Evolutionary conservation across 2,797 vertebrate species (phyloP).

Genomic region (Sternarchorhynchus goeldii): DNA sequence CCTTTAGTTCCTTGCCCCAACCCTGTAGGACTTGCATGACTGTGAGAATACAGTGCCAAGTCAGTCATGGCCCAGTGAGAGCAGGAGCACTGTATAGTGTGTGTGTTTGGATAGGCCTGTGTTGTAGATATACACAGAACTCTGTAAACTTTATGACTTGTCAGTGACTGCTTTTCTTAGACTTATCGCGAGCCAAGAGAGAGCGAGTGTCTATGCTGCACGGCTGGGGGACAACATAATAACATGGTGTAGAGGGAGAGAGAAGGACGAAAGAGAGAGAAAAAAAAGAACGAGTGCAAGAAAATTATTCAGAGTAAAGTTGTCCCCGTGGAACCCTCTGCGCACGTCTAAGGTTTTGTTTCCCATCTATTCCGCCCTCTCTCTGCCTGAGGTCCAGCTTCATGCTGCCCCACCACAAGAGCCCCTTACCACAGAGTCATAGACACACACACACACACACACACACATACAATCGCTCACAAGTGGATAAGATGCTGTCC

Average conservation of each 20-base stretch:
- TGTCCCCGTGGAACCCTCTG: constrained; percentile 44
- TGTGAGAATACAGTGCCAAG: constrained; percentile 10
- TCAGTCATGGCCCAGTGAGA: constrained; percentile 10
- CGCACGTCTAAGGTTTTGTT: constrained; percentile 63
- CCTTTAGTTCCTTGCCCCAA: constrained; percentile 18
- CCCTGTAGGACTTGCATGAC: constrained; percentile 30
- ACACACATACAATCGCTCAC: constrained; percentile 12
- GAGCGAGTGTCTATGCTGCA: constrained; percentile 48
- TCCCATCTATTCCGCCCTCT: constrained; percentile 71
- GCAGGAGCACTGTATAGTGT: constrained; percentile 35
- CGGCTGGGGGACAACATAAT: constrained; percentile 51
- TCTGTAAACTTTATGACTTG: constrained; percentile 40
- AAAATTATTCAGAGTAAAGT: constrained; percentile 53
- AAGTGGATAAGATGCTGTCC: constrained; percentile 38
- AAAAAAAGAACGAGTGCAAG: constrained; percentile 36
- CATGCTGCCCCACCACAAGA: constrained; percentile 53
- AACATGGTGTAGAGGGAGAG: constrained; percentile 42
- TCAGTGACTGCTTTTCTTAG: constrained; percentile 43
- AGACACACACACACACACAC: constrained; percentile 46
- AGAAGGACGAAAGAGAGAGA: constrained; percentile 23
- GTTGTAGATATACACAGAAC: constrained; percentile 13
- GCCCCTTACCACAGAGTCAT: constrained; percentile 35
- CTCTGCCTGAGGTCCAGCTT: constrained; percentile 57
- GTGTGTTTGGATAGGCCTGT: constrained; percentile 36
- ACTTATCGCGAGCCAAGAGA: constrained; percentile 46